Percentiles rank a stretch among this genome's conserved stretches.
Conservation (phyloP, 2,797 vertebrate genomes). For the Enteromius radiatus region DNA sequence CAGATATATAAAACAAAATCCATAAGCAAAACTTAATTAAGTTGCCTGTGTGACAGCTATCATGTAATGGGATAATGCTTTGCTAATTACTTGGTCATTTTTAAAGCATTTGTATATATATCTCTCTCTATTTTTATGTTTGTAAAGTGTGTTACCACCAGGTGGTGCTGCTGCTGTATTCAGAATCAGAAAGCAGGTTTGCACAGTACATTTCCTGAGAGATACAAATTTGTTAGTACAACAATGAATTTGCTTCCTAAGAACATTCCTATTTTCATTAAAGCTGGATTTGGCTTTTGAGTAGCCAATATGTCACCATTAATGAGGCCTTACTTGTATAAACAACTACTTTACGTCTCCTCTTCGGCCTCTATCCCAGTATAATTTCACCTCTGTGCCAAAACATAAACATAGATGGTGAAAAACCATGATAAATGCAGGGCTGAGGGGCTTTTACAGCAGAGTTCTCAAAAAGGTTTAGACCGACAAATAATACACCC, state of each 20-base stretch:
- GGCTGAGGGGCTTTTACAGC: constrained; percentile 17
- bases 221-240: too few relatives aligned
- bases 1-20: background rate
- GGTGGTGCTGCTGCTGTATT: constrained; percentile 11
- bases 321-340: background rate
- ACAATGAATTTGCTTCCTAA: background rate
- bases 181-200: background rate
- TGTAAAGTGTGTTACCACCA: background rate
- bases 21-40: background rate
- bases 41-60: background rate
- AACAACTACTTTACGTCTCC: background rate
- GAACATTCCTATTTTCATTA: background rate
- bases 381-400: background rate
- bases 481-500: background rate
- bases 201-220: background rate
- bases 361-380: background rate
- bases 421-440: constrained; percentile 36
- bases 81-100: background rate
- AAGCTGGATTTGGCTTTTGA: background rate
- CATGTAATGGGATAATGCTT: background rate
- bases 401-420: background rate
- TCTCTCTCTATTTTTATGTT: background rate
- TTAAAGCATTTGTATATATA: background rate
- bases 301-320: background rate
- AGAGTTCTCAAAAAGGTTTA: constrained; percentile 2